Conservation (phyloP, 2,113 vertebrate genomes). For the Kobus ellipsiprymnus region DNA sequence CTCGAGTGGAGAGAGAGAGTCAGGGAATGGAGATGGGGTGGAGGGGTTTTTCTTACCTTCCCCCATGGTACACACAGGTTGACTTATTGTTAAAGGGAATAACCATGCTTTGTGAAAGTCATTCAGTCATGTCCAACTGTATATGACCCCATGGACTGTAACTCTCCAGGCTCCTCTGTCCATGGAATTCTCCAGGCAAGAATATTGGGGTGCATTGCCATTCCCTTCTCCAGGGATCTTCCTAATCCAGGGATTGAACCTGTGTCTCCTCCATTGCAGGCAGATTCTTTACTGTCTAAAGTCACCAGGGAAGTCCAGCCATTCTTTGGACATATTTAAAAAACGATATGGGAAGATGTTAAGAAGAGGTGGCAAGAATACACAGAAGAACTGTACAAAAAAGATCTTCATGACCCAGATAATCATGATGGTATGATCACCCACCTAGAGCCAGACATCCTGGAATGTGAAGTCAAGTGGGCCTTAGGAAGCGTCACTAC, state of each 20-base stretch:
- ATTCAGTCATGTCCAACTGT: background rate
- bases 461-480: background rate
- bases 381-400: background rate
- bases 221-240: background rate
- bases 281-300: background rate
- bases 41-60: background rate
- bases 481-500: fast-evolving
- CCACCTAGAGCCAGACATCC: background rate
- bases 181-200: background rate
- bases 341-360: background rate
- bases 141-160: background rate
- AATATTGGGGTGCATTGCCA: background rate
- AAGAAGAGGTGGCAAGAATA: background rate
- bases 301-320: background rate
- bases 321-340: background rate
- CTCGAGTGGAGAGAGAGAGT: background rate
- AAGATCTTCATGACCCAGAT: background rate
- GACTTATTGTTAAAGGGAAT: constrained; percentile 57
- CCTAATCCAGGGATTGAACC: background rate
- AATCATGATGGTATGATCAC: background rate
- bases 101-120: constrained; percentile 8
- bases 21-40: background rate
- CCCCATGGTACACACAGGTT: background rate
- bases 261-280: background rate
- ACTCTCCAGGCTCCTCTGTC: background rate